Conservation (phyloP, 1,140 invertebrate species). For the Wasmannia auropunctata region DNA sequence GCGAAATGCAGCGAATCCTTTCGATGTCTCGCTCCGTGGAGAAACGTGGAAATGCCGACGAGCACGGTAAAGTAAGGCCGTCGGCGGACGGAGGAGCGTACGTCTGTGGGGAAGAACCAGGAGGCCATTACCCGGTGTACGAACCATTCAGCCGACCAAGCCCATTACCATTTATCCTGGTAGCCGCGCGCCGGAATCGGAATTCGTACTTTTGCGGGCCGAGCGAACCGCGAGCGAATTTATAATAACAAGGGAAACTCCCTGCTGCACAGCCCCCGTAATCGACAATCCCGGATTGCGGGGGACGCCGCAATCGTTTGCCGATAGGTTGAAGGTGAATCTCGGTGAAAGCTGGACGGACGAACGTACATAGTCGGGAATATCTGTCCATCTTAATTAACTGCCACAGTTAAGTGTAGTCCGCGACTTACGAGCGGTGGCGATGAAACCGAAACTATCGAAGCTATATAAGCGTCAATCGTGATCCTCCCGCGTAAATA, state of each 20-base stretch:
- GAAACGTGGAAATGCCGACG: slow-evolving; percentile 37
- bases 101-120: slow-evolving; percentile 57
- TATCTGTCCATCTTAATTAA: slow-evolving; percentile 23
- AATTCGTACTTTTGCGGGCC: slow-evolving; percentile 72
- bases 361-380: not conserved
- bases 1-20: not conserved
- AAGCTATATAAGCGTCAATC: not conserved
- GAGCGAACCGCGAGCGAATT: slow-evolving; percentile 61
- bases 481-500: not conserved
- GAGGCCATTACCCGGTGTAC: slow-evolving; percentile 71
- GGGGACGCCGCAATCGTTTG: slow-evolving; percentile 26
- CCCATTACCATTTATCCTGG: slow-evolving; percentile 76
- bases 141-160: slow-evolving; percentile 66
- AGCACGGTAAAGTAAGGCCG: slow-evolving; percentile 10
- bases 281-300: slow-evolving; percentile 25
- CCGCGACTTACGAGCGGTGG: not conserved
- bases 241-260: slow-evolving; percentile 71
- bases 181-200: slow-evolving; percentile 71
- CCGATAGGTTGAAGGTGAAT: slow-evolving; percentile 4
- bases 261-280: slow-evolving; percentile 3
- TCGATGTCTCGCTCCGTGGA: slow-evolving; percentile 19
- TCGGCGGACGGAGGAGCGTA: slow-evolving; percentile 15
- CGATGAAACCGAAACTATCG: not conserved
- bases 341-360: slow-evolving; percentile 19
- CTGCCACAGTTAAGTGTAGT: not conserved